phyloP scores from a whole-genome alignment of 2,888 invertebrate species.

The Eilema caniola region DNA sequence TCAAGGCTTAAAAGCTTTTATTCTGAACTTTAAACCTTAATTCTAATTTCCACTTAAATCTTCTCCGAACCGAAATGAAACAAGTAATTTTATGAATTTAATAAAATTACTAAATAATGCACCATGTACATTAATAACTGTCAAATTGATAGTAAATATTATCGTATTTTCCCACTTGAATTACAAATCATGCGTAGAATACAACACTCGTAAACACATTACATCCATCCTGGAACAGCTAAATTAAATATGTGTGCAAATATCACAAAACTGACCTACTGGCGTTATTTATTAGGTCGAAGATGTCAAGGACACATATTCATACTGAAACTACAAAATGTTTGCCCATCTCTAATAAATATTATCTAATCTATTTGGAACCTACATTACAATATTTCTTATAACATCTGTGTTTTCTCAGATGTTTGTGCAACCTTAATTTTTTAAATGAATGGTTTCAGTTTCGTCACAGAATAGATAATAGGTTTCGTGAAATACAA shows the following conservation, averaged over 20 bases:
- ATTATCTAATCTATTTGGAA: constrained; percentile 33
- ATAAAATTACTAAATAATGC: too few relatives aligned
- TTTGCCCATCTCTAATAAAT: constrained; percentile 22
- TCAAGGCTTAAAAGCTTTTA: too few relatives aligned
- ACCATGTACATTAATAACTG: not conserved
- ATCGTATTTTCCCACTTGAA: not conserved
- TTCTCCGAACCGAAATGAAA: too few relatives aligned
- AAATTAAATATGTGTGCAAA: not conserved
- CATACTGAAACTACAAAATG: constrained; percentile 12
- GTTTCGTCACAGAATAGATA: too few relatives aligned
- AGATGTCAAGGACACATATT: constrained; percentile 18
- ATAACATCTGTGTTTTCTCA: constrained; percentile 36
- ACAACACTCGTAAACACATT: not conserved
- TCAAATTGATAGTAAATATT: not conserved
- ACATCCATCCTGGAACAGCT: not conserved
- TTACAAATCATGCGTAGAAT: not conserved
- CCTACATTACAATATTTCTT: constrained; percentile 28
- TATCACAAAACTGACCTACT: constrained; percentile 11
- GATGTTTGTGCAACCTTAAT: constrained; percentile 46
- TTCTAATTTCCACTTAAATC: too few relatives aligned
- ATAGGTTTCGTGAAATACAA: constrained; percentile 21
- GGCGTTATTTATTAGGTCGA: constrained; percentile 12
- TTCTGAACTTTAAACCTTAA: too few relatives aligned
- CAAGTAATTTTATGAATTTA: too few relatives aligned
- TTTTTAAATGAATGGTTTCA: constrained; percentile 32